Evolutionary conservation across 2,888 invertebrate species (phyloP), one percentile per base, ranked within the genome.

Genomic region (Lapara coniferarum): DNA sequence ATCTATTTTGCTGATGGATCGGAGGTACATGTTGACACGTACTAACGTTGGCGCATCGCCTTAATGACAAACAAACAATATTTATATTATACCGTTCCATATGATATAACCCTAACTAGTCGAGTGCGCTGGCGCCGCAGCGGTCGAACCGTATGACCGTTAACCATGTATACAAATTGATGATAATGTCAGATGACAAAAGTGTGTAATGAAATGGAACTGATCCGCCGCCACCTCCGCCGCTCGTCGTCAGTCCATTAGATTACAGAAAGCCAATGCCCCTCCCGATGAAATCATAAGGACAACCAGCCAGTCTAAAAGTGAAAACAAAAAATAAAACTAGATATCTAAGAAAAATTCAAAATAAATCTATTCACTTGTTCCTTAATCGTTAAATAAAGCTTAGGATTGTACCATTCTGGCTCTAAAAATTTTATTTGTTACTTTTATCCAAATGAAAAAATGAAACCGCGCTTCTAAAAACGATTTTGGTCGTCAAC

Each of bases 1-100:
- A 95, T 98, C 98, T 95, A 99, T 98, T 97, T 98, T 98, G 96
- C 98, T 98, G 96, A 99, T 98, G 95, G 98, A 98, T 90, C 99
- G 97, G 83, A 99, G 97, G 95, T 96, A 98, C 95, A 99, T 96
- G 97, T 99, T 98, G 96, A 98, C 98, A 90, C 95, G 94, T 89
- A 98, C 98, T 94, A 96, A 94, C 89, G 98, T 98, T 86, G 98
- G 97, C 91, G 96, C 96, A 94, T 97, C 97, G 95, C 95, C 96
- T 96, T 95, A 76, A 81, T 87, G 87, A 89, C 86, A 90, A 87
- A 89, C 79, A 88, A 89, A 87, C 83, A 90, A 85, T 81, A 79
- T 75, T 77, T 80, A 78, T 78, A 63, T 63, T 19, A 77, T 79
- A 82, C 82, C 79, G 82, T 77, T 78, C 78, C 73, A 76, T 72